Conservation (phyloP, 2,797 vertebrate genomes). For the Pampus argenteus region DNA sequence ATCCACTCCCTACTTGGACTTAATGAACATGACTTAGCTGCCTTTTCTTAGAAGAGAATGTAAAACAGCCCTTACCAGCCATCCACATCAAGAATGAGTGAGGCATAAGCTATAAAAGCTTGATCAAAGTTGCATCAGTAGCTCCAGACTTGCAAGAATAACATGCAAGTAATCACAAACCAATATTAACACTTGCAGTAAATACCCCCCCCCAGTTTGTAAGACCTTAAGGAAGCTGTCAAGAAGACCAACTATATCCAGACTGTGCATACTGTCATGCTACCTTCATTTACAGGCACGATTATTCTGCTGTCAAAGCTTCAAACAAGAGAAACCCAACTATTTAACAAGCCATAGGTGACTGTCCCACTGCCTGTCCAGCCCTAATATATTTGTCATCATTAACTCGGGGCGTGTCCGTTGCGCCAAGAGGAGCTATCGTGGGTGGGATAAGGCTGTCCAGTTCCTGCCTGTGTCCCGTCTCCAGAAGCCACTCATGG, state of each 20-base stretch:
- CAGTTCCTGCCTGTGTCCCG: conserved; percentile 91
- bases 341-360: conserved; percentile 57
- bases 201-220: neutral
- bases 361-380: conserved; percentile 42
- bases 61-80: neutral
- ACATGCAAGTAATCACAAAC: neutral
- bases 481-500: conserved; percentile 92
- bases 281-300: neutral
- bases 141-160: conserved; percentile 1
- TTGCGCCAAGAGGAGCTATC: conserved; percentile 42
- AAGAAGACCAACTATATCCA: neutral
- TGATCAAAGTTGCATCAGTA: neutral
- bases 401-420: conserved; percentile 41
- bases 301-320: neutral
- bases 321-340: neutral
- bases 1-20: conserved; percentile 14
- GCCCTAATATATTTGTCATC: conserved; percentile 24
- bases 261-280: neutral
- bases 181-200: neutral
- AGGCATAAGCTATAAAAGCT: neutral
- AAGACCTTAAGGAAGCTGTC: neutral
- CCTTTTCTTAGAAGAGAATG: conserved; percentile 19
- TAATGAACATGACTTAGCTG: conserved; percentile 10
- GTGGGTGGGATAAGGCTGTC: conserved; percentile 90
- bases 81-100: neutral